phyloP scores from a whole-genome alignment of 2,888 invertebrate genomes.

The Argyresthia goedartella region DNA sequence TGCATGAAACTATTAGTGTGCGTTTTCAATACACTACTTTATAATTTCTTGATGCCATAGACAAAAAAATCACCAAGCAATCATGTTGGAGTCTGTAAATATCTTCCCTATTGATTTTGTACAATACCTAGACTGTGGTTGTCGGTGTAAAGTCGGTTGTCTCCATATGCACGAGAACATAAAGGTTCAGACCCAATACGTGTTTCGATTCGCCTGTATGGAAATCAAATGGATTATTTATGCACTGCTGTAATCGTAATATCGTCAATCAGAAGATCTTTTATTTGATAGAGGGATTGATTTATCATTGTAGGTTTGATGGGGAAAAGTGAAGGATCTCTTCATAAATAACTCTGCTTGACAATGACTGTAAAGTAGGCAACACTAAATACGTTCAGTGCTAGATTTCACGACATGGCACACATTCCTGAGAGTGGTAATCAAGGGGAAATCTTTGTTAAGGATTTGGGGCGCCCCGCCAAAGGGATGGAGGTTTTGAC shows the following conservation, averaged over 20 bases:
- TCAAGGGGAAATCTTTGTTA: too few relatives aligned
- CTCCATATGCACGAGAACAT: slow-evolving; percentile 14
- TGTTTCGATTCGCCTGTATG: slow-evolving; percentile 34
- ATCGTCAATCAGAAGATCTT: slow-evolving; percentile 47
- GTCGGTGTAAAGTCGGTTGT: slow-evolving; percentile 5
- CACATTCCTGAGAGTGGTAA: too few relatives aligned
- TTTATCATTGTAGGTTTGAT: slow-evolving; percentile 13
- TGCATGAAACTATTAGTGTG: slow-evolving; percentile 36
- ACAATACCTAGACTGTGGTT: slow-evolving; percentile 14
- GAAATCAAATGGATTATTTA: slow-evolving; percentile 53
- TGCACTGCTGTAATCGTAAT: slow-evolving; percentile 41
- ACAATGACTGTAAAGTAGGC: too few relatives aligned
- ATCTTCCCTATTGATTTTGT: too few relatives aligned
- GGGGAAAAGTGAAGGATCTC: neutral
- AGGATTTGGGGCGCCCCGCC: too few relatives aligned
- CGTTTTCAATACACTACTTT: slow-evolving; percentile 13
- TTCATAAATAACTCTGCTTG: too few relatives aligned
- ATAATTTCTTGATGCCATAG: neutral
- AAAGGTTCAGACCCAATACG: slow-evolving; percentile 28
- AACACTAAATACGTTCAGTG: too few relatives aligned
- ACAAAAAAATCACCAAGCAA: neutral
- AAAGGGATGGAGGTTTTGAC: too few relatives aligned
- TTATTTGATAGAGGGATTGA: slow-evolving; percentile 27
- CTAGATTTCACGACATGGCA: too few relatives aligned
- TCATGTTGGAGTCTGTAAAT: neutral